A percentile compares a stretch with the other conserved stretches of the same genome.
Conservation (phyloP, 2,888 invertebrate species). For the Acanthopleura granulata region DNA sequence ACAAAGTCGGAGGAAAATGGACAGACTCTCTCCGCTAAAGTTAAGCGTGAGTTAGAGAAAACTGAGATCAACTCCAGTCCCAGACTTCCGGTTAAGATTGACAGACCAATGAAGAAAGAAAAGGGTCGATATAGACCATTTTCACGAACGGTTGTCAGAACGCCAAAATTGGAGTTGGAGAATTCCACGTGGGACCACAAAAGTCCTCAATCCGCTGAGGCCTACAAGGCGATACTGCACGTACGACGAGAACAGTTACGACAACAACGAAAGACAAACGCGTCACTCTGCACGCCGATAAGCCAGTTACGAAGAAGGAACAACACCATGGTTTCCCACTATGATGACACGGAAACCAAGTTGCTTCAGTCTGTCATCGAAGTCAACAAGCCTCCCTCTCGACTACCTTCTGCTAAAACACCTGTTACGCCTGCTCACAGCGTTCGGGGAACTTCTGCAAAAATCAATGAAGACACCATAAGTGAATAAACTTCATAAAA, state of each 20-base stretch:
- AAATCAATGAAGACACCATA: too few species aligned
- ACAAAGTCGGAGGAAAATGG: not conserved
- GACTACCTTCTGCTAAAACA: not conserved
- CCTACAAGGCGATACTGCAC: conserved; percentile 1
- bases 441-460: not conserved
- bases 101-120: conserved; percentile 10
- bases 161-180: not conserved
- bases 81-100: not conserved
- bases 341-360: not conserved
- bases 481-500: too few species aligned
- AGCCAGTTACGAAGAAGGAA: not conserved
- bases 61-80: not conserved
- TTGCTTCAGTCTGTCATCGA: conserved; percentile 12
- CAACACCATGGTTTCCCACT: not conserved
- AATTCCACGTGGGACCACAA: not conserved
- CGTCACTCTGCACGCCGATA: not conserved
- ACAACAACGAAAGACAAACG: not conserved
- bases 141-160: conserved; percentile 1
- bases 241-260: not conserved
- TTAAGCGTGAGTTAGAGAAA: not conserved
- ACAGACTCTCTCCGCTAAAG: not conserved
- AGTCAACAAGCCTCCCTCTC: conserved; percentile 11
- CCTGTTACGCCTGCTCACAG: not conserved
- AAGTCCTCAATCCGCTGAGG: not conserved
- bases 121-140: not conserved